Conservation (phyloP, 2,888 invertebrate species). For the Erebia aethiops region DNA sequence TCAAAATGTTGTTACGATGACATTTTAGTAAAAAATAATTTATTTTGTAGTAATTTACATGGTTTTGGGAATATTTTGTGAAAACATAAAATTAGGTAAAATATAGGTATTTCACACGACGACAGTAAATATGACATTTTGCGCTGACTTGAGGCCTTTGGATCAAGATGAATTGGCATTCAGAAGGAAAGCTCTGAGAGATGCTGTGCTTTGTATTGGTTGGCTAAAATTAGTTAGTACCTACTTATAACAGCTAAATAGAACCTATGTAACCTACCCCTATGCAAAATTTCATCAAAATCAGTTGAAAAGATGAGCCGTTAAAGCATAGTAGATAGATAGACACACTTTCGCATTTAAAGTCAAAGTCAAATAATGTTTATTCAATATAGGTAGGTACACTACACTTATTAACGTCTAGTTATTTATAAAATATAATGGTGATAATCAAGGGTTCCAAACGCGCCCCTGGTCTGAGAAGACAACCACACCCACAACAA, state of each 20-base stretch:
- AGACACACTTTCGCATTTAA: no score
- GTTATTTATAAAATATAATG: no score
- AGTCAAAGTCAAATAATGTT: no score
- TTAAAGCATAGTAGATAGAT: no score
- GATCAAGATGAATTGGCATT: slow-evolving; percentile 45
- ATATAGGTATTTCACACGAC: background rate
- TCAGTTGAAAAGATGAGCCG: no score
- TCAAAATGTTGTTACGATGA: no score
- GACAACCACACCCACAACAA: no score
- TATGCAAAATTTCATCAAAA: no score
- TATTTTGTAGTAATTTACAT: background rate
- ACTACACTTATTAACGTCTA: no score
- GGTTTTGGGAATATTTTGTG: background rate
- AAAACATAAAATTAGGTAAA: background rate
- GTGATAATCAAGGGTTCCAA: no score
- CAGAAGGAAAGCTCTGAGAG: slow-evolving; percentile 49
- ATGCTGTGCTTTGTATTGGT: slow-evolving; percentile 58
- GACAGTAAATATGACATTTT: slow-evolving; percentile 36
- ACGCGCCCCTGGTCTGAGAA: no score
- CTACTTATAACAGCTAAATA: background rate
- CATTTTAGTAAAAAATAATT: background rate
- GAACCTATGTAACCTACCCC: background rate
- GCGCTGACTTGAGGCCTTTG: slow-evolving; percentile 41
- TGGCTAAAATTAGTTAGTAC: slow-evolving; percentile 60
- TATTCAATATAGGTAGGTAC: no score